phyloP scores from a whole-genome alignment of 2,888 invertebrate genomes.

The Synanthedon vespiformis region DNA sequence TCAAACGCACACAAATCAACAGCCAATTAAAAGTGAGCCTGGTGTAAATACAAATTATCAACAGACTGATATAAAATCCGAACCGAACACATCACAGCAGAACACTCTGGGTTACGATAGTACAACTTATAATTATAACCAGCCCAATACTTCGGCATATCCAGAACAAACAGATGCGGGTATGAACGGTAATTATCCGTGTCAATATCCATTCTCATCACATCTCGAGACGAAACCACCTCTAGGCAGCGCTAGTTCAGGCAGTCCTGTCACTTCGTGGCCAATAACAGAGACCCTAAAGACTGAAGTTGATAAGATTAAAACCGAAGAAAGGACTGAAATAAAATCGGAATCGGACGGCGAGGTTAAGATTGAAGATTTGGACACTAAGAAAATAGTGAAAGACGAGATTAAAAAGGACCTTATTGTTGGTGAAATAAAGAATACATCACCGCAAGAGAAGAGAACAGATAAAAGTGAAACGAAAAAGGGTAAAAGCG shows the following conservation, averaged over 20 bases:
- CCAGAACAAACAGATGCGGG: conserved; percentile 28
- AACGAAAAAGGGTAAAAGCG: conserved; percentile 29
- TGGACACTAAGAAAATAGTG: conserved; percentile 60
- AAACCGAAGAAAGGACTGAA: conserved; percentile 56
- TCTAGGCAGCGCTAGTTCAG: conserved; percentile 44
- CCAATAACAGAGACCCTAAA: conserved; percentile 51
- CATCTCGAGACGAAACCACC: conserved; percentile 53
- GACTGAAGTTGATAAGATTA: conserved; percentile 53
- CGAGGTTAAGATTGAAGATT: conserved; percentile 63
- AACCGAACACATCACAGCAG: conserved; percentile 27
- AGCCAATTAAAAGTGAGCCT: conserved; percentile 25
- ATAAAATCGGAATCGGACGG: conserved; percentile 66
- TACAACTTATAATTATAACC: conserved; percentile 34
- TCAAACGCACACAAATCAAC: conserved; percentile 10
- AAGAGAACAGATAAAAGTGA: conserved; percentile 20
- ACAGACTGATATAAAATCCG: conserved; percentile 29
- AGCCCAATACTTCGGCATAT: conserved; percentile 29
- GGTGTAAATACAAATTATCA: conserved; percentile 19
- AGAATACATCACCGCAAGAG: conserved; percentile 12
- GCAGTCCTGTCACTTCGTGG: conserved; percentile 53
- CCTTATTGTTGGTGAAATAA: conserved; percentile 13
- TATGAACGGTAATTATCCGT: conserved; percentile 31
- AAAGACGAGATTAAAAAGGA: conserved; percentile 45
- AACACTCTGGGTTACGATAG: conserved; percentile 24
- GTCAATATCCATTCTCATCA: conserved; percentile 38